Base-by-base conservation (phyloP, 2,113 vertebrate genomes). In the Cygnus buccinator region DNA sequence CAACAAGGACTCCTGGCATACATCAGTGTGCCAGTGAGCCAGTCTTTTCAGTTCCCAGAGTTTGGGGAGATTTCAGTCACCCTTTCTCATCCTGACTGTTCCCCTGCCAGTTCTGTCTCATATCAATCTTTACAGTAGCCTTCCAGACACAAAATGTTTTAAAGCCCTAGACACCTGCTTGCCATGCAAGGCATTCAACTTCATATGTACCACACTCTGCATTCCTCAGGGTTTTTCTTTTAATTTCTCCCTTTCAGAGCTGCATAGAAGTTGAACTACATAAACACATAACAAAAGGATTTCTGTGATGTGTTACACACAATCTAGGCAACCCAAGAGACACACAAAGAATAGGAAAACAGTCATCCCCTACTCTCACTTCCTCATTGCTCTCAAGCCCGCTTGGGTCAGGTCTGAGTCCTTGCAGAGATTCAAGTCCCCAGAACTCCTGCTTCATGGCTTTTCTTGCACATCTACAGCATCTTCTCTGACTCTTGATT, bases 161-260 rank as follows among this genome's bases (percentile, higher is more conserved):
- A 44, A 94, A 92, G 55, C 8, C 22, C 71, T 33, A 39, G 35
- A 63, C 18, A 4, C 1, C 25, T 75, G 26, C 15, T 54, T 66
- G 22, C 9, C 16, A 7, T 21, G 28, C 58, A 90, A 79, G 37
- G 17, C 15, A 52, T 17, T 44, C 71, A 89, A 19, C 23, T 48
- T 0, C 10, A 15, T 35, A 10, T 19, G 11, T 13, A 18, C 6
- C 31, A 66, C 9, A 25, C 10, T 5, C 31, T 0, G 0, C 29
- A 18, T 83, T 59, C 89, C 39, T 25, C 28, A 6, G 39, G 18
- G 29, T 4, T 91, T 61, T 16, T 59, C 18, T 58, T 75, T 76
- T 21, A 41, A 65, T 52, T 37, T 65, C 23, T 61, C 2, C 13
- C 59, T 73, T 86, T 61, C 28, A 58, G 22, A 48, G 13, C 7